Evolutionary conservation across 2,113 vertebrate genomes (phyloP), one percentile per base, ranked within the genome.

Genomic region (Dolichallabes microphthalmus): DNA sequence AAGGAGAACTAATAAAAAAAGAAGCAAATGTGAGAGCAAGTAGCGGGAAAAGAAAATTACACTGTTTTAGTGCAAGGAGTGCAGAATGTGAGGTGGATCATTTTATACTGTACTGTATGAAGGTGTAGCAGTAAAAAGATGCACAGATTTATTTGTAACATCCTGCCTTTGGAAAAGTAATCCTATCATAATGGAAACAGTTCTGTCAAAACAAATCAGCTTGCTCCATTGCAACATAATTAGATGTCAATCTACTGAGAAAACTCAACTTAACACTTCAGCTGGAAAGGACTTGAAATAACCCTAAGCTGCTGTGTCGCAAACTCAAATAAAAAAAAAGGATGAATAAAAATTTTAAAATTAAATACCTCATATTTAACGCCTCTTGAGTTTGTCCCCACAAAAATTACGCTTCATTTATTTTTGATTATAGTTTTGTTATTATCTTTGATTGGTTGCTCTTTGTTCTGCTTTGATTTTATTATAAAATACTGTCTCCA

Each of bases 31-130:
- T 69, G 83, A 79, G 84, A 83, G 55, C 80, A 87, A 80, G 82
- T 80, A 69, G 20, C 61, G 7, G 53, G 80, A 71, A 63, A 80
- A 88, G 85, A 85, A 88, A 89, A 87, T 88, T 71, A 85, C 68
- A 19, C 68, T 63, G 79, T 75, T 84, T 84, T 83, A 58, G 35
- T 85, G 74, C 80, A 86, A 22, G 57, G 66, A 78, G 80, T 66
- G 66, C 80, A 75, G 66, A 86, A 80, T 57, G 45, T 78, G 63
- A 61, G 73, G 60, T 74, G 20, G 63, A 50, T 86, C 71, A 84
- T 74, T 84, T 86, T 80, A 11, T 60, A n/a, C n/a, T n/a, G n/a
- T n/a, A n/a, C n/a, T n/a, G n/a, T n/a, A 71, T 64, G 64, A 32
- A 52, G 69, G 32, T 55, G 73, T 3, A 85, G 61, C 53, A 55